Evolutionary conservation across 2,888 invertebrate genomes (phyloP).

Genomic region (Laothoe populi): DNA sequence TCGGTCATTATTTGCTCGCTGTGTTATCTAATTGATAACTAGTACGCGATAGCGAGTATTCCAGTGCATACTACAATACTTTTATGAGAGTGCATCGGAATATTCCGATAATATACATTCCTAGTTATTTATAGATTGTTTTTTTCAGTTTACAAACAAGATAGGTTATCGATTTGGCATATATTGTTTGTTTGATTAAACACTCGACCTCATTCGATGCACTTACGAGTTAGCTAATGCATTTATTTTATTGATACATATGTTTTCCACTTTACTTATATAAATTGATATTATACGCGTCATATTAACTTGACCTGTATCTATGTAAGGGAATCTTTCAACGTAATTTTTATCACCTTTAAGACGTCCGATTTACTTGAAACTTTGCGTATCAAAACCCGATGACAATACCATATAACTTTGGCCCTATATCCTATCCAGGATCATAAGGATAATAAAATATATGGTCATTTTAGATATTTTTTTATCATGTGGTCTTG

Average conservation of each 20-base stretch:
- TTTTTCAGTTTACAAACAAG: constrained; percentile 8
- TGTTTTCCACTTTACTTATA: neutral
- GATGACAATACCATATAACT: too few species aligned
- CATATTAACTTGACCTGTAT: too few species aligned
- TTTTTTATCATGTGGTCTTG: too few species aligned
- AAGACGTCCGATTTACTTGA: too few species aligned
- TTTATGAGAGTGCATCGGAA: constrained; percentile 1
- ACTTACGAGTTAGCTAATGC: neutral
- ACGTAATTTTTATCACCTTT: too few species aligned
- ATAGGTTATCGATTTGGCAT: constrained; percentile 4
- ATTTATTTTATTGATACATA: neutral
- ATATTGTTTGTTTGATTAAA: constrained; percentile 13
- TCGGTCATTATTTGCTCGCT: too few species aligned
- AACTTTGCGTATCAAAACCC: too few species aligned
- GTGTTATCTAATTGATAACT: neutral
- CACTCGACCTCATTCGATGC: constrained; percentile 7
- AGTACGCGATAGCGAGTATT: neutral
- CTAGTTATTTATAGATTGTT: neutral
- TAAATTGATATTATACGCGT: too few species aligned
- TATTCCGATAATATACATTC: constrained; percentile 10
- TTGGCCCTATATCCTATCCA: too few species aligned
- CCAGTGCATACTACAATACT: neutral
- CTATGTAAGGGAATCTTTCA: too few species aligned
- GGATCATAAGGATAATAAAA: too few species aligned
- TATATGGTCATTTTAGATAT: too few species aligned